Percentiles rank a stretch among this genome's conserved stretches.
These are phyloP conservation scores for Botia kubotai DNA, from an alignment of 2,797 vertebrate genomes.

Conservation along the genomic window DNA sequence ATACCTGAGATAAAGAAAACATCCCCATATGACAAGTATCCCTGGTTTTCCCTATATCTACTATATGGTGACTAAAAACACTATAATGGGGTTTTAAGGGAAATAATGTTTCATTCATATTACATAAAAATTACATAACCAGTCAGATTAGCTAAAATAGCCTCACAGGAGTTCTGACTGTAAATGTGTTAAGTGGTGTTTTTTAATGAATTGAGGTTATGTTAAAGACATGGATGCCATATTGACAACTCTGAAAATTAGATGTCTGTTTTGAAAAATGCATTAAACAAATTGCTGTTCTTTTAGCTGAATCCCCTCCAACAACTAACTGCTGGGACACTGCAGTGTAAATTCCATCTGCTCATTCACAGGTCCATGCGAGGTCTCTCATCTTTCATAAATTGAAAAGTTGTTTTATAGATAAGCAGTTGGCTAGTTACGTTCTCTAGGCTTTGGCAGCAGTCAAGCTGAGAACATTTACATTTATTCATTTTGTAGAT, in stretches of 20 bases:
- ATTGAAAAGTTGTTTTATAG: constrained; percentile 9
- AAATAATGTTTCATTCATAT: not conserved
- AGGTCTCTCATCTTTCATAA: constrained; percentile 21
- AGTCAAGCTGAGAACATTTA: not conserved
- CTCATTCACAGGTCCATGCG: constrained; percentile 6
- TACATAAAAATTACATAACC: not conserved
- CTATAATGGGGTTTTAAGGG: not conserved
- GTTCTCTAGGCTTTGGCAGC: not conserved
- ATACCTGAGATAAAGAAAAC: too few relatives aligned
- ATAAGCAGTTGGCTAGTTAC: not conserved
- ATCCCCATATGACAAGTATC: too few relatives aligned
- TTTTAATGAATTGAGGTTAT: constrained; percentile 8
- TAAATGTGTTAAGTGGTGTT: constrained; percentile 10
- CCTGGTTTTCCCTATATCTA: too few relatives aligned
- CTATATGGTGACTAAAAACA: too few relatives aligned
- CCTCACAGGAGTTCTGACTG: not conserved
- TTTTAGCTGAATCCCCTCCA: constrained; percentile 6
- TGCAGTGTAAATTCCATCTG: not conserved
- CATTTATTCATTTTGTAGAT: not conserved
- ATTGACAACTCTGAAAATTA: not conserved
- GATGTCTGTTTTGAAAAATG: not conserved
- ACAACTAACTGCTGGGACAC: not conserved
- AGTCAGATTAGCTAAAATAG: not conserved
- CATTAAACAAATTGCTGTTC: constrained; percentile 1
- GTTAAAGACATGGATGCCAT: not conserved